These are phyloP conservation scores for Neotragus pygmaeus DNA, from an alignment of 2,113 vertebrate genomes.

Conservation along the genomic window DNA sequence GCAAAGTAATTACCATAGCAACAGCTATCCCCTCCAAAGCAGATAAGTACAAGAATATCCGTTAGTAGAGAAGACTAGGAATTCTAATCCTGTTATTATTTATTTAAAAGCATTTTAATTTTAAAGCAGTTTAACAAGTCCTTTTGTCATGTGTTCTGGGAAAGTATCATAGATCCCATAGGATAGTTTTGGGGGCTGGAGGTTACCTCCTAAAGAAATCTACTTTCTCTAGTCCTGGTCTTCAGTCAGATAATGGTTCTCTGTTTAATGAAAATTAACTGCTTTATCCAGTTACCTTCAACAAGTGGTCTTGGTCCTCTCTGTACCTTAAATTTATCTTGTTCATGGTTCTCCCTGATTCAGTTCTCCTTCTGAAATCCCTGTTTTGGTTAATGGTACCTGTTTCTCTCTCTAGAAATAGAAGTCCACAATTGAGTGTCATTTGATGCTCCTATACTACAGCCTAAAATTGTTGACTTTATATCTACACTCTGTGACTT, in stretches of 20 bases:
- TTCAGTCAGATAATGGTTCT: background rate
- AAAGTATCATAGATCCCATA: background rate
- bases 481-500: background rate
- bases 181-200: background rate
- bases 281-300: background rate
- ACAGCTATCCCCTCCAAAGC: conserved; percentile 1
- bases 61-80: background rate
- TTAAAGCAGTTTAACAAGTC: background rate
- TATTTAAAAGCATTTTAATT: background rate
- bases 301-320: background rate
- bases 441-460: background rate
- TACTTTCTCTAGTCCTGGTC: background rate
- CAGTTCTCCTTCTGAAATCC: background rate
- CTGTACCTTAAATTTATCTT: background rate
- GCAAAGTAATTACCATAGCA: conserved; percentile 56
- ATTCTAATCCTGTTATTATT: background rate
- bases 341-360: background rate
- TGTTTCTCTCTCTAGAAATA: background rate
- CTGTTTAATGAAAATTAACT: background rate
- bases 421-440: background rate
- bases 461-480: background rate
- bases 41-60: background rate
- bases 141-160: background rate
- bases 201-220: background rate
- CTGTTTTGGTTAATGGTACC: background rate